Evolutionary conservation across 2,113 vertebrate genomes (phyloP).

Genomic region (Rattus norvegicus): DNA sequence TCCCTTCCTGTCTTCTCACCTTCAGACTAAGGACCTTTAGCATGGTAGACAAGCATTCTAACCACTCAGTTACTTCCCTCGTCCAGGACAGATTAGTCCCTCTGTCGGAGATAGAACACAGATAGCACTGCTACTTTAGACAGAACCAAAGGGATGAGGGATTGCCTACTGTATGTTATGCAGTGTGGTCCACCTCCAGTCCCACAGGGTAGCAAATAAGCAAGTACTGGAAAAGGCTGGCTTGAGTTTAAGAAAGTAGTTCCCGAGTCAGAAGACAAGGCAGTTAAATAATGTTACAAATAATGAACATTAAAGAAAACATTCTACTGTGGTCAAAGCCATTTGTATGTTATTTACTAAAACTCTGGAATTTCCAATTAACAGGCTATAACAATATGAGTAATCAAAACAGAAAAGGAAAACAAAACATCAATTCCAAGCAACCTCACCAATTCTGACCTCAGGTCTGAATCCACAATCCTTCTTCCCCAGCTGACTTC

Average conservation of each 20-base stretch:
- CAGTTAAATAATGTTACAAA: neutral
- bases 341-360: neutral
- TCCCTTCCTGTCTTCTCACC: neutral
- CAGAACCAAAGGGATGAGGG: neutral
- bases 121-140: neutral
- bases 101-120: neutral
- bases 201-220: neutral
- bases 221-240: neutral
- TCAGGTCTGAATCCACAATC: neutral
- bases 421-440: conserved; percentile 30
- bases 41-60: neutral
- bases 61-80: neutral
- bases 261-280: neutral
- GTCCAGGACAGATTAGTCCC: neutral
- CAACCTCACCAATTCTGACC: neutral
- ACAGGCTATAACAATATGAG: conserved; percentile 8
- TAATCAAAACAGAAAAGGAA: neutral
- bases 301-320: neutral
- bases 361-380: conserved; percentile 34
- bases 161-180: rapidly evolving
- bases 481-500: neutral
- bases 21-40: neutral
- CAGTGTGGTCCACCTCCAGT: neutral
- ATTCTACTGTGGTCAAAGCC: neutral
- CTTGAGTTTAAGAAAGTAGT: neutral